A percentile compares a stretch with the other conserved stretches of the same genome.
phyloP scores from a whole-genome alignment of 53 echinoderm and acorn worm species.

The Patiria pectinifera region DNA sequence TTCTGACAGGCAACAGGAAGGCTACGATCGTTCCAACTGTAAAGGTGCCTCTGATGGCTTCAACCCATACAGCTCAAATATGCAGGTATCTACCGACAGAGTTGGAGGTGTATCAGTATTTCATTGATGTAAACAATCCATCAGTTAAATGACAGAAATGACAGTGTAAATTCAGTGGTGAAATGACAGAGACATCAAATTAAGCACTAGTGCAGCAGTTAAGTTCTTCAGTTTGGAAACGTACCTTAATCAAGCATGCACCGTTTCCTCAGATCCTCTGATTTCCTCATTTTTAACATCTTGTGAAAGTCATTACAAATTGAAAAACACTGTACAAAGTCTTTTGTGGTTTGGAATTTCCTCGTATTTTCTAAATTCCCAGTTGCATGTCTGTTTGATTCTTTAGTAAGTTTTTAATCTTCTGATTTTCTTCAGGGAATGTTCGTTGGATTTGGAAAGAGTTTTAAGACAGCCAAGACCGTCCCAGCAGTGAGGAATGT shows the following conservation, averaged over 20 bases:
- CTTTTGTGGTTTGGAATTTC: too few species aligned
- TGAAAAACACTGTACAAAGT: too few species aligned
- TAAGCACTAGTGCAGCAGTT: too few species aligned
- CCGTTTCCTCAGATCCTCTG: too few species aligned
- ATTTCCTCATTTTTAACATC: too few species aligned
- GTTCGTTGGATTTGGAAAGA: conserved; percentile 76
- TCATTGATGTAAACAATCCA: not conserved
- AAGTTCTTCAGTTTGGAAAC: not conserved
- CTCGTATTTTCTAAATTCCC: too few species aligned
- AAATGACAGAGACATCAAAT: too few species aligned
- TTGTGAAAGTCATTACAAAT: too few species aligned
- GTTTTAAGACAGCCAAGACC: conserved; percentile 34
- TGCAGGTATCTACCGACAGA: conserved; percentile 49
- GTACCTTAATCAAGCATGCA: too few species aligned
- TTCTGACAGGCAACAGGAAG: conserved; percentile 46
- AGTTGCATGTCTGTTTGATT: not conserved
- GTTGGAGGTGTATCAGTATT: not conserved
- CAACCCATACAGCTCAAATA: conserved; percentile 47
- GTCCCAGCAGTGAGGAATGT: conserved; percentile 60
- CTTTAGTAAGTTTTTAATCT: not conserved
- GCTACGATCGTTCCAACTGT: conserved; percentile 53
- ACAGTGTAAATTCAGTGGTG: too few species aligned
- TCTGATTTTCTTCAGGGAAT: conserved; percentile 58
- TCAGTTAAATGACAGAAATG: too few species aligned
- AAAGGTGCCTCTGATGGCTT: conserved; percentile 65